Conservation (phyloP, 2,113 vertebrate genomes). For the Cyprinus carpio region DNA sequence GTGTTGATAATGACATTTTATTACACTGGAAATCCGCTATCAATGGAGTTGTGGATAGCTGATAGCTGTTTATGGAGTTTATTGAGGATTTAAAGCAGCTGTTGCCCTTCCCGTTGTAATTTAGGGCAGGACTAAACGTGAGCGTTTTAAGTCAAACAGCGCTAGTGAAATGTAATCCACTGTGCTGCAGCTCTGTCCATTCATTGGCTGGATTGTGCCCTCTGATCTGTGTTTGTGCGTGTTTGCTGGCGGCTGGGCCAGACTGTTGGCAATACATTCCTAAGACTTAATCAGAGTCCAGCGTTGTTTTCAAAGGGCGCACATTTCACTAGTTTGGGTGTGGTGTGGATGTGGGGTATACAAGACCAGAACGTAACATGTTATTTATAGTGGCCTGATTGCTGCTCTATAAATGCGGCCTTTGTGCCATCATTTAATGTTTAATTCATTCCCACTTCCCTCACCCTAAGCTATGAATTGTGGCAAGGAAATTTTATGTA, state of each 20-base stretch:
- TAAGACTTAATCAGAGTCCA: constrained; percentile 28
- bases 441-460: constrained; percentile 31
- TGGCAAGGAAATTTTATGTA: not conserved
- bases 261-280: constrained; percentile 32
- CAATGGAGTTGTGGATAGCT: too few species aligned
- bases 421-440: constrained; percentile 42
- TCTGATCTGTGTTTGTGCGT: not conserved
- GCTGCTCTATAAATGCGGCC: constrained; percentile 49
- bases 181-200: not conserved
- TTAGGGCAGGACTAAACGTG: constrained; percentile 13
- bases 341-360: not conserved
- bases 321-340: constrained; percentile 2
- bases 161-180: constrained; percentile 15
- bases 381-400: constrained; percentile 47
- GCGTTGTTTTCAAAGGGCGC: constrained; percentile 7
- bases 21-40: not conserved
- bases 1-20: constrained; percentile 13
- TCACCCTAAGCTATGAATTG: constrained; percentile 6
- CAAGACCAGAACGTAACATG: constrained; percentile 29
- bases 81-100: not conserved
- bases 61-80: not conserved
- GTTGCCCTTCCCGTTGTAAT: not conserved
- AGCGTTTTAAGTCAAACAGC: not conserved
- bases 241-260: constrained; percentile 20
- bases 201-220: not conserved